Base-by-base conservation (phyloP, 2,797 vertebrate species). In the Acrossocheilus wenchowensis region DNA sequence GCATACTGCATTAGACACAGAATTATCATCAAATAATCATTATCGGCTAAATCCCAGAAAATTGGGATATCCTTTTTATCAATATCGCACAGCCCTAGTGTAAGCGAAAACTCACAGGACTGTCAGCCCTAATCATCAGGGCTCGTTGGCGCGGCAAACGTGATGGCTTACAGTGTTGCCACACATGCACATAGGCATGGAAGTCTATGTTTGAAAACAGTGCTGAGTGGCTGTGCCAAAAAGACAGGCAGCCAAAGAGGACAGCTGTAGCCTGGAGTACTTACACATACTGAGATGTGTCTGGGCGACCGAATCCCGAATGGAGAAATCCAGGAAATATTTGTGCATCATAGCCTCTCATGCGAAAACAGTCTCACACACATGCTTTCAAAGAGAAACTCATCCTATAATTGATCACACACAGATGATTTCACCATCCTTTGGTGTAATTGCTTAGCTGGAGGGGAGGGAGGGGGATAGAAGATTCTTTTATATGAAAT, bases 401-500 rank as follows among this genome's bases (percentile, higher is more conserved):
- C 71, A 30, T 81, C 54, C 85, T 75, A 79, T 83, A 90, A 90
- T 88, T 90, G 87, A 90, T 86, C 69, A 81, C 81, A 62, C 87
- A 81, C 68, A 39, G 50, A 86, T 86, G 81, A 88, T 88, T 87
- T 87, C 82, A 68, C 84, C 78, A 87, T 89, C 90, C 89, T 84
- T 87, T 86, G 80, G 90, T 86, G 89, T 94, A 94, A 94, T 94
- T 94, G 93, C 92, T 87, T 83, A 68, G 91, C 91, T 93, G 91
- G 92, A 93, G 92, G 92, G 92, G 93, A 88, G 77, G 82, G 86
- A 79, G 86, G 72, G 73, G 81, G 68, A 93, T 92, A 92, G 92
- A 88, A 90, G 77, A 91, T 90, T 91, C 87, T 94, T 95, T 94
- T 94, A 94, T 94, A 94, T 95, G 93, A 93, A 95, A 95, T 94